phyloP scores from a whole-genome alignment of 2,888 invertebrate genomes.

The Ophion ventricosus region DNA sequence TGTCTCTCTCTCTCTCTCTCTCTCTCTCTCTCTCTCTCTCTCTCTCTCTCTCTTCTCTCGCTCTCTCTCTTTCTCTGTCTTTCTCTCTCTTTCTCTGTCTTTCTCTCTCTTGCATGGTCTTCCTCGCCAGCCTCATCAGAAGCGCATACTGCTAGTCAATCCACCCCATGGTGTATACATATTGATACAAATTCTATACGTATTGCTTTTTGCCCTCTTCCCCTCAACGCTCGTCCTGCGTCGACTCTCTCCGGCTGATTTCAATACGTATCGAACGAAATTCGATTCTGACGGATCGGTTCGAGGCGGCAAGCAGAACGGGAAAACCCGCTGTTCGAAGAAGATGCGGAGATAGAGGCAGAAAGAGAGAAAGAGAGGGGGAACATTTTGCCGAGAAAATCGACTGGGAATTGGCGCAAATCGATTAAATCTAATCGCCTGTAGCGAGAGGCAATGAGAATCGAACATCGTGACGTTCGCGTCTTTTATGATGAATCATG shows the following conservation, averaged over 20 bases:
- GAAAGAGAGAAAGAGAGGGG: not conserved
- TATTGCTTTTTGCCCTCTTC: not conserved
- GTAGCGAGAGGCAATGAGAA: constrained; percentile 6
- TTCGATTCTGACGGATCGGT: constrained; percentile 43
- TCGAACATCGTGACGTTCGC: constrained; percentile 14
- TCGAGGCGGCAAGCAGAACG: constrained; percentile 11
- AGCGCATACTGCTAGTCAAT: constrained; percentile 20
- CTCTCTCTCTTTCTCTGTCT: too few relatives aligned
- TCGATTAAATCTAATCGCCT: constrained; percentile 50
- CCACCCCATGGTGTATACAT: constrained; percentile 43
- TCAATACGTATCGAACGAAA: constrained; percentile 52
- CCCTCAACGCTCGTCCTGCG: not conserved
- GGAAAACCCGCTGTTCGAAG: not conserved
- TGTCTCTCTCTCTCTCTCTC: constrained; percentile 20
- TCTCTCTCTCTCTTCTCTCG: constrained; percentile 16
- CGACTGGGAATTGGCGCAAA: constrained; percentile 19
- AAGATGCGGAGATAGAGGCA: not conserved
- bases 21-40: constrained; percentile 17
- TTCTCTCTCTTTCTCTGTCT: constrained; percentile 14
- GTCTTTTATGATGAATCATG: constrained; percentile 1
- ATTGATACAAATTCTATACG: not conserved
- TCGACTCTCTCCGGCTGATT: not conserved
- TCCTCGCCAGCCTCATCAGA: constrained; percentile 39
- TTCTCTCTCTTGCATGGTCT: constrained; percentile 3
- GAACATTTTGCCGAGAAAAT: constrained; percentile 31